Evolutionary conservation across 2,797 vertebrate genomes (phyloP).

Genomic region (Chromobotia macracanthus): DNA sequence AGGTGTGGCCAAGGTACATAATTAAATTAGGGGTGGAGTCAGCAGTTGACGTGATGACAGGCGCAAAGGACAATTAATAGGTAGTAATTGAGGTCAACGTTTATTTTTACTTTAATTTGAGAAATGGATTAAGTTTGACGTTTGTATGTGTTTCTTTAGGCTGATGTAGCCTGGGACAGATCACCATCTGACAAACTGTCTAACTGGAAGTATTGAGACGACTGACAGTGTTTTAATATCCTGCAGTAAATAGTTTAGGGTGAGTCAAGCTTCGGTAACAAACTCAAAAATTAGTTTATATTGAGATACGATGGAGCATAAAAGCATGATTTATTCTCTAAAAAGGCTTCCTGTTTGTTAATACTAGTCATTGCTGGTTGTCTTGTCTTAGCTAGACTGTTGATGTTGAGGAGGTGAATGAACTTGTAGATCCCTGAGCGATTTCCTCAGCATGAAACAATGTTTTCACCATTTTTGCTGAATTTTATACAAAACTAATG

Average conservation of each 20-base stretch:
- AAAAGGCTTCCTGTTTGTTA: background rate
- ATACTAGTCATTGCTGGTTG: too few species aligned
- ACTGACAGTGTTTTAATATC: background rate
- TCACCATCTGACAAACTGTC: background rate
- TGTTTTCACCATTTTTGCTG: background rate
- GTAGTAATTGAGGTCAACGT: background rate
- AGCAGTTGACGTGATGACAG: background rate
- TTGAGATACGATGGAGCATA: too few species aligned
- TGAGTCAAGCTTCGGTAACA: background rate
- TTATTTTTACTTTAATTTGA: background rate
- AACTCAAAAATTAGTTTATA: background rate
- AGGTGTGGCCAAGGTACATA: background rate
- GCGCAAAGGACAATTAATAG: background rate
- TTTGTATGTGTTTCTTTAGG: background rate
- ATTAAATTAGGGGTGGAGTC: background rate
- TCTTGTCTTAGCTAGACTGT: background rate
- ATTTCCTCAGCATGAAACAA: too few species aligned
- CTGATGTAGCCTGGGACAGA: background rate
- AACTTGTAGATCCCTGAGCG: too few species aligned
- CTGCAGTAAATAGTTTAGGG: constrained; percentile 2
- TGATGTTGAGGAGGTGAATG: background rate
- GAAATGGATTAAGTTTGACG: constrained; percentile 1
- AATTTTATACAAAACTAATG: background rate
- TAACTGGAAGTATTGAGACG: background rate
- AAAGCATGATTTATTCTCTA: background rate